Base-by-base conservation (phyloP, 2,888 invertebrate genomes). In the Odontocolon sp. region DNA sequence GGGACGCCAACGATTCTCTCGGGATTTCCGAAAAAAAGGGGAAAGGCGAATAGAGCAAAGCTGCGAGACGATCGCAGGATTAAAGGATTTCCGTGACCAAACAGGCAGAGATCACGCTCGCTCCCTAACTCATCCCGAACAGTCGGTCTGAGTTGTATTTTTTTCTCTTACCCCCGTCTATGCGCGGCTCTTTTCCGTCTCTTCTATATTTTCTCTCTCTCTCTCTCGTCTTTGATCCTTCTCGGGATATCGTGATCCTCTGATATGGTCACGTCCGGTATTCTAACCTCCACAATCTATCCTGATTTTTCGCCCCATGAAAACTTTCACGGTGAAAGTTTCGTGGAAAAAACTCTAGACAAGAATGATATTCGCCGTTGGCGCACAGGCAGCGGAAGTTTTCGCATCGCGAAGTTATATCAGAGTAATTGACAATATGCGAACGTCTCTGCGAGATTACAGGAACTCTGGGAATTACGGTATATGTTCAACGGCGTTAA, bases 31-130 rank as follows among this genome's bases (percentile, higher is more conserved):
- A 23, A n/a, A 3, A 3, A 11, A 28, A 28, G 23, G n/a, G 14
- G 16, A 11, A 14, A 47, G 33, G 11, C 11, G 33, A 50, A 23
- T 42, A 5, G 36, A 59, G 42, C n/a, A 40, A 6, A 59, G 59
- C 40, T n/a, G 42, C 14, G 23, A 23, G 42, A 59, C 59, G 40
- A 42, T 59, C 59, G 59, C 18, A 26, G 40, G 59, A 59, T 59
- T 42, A 59, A 42, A 26, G 40, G 16, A 59, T 28, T 42, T 59
- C 16, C 59, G 59, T 28, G 40, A 23, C 2, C 11, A n/a, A 11
- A 21, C 38, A 8, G 21, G 38, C 28, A 14, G 16, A 59, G 16
- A 59, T 59, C 59, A 42, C 11, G 40, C 40, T 9, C 28, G 4
- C 26, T 21, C 21, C 3, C 36, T 2, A 0, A n/a, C n/a, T n/a